Percentiles rank a stretch among this genome's conserved stretches.
Conservation (phyloP, 2,797 vertebrate genomes). For the Oreochromis mossambicus region DNA sequence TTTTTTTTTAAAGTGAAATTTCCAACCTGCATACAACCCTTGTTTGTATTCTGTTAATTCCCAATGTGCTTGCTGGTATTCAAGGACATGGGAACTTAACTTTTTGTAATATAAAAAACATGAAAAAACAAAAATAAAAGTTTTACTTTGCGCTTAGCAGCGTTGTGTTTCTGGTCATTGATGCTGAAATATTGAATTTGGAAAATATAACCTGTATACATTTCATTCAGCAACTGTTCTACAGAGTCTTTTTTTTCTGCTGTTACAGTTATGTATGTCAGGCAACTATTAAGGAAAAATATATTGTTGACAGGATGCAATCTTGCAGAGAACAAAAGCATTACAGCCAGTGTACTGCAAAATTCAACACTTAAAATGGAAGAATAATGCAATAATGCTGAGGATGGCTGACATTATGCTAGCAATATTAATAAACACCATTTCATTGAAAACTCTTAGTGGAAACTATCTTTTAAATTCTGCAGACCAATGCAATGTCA, state of each 20-base stretch:
- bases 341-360: not conserved
- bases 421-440: not conserved
- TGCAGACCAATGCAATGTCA: not conserved
- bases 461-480: not conserved
- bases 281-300: not conserved
- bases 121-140: not conserved
- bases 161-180: not conserved
- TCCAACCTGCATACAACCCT: not conserved
- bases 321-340: not conserved
- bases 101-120: not conserved
- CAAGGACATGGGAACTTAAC: conserved; percentile 11
- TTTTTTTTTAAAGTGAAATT: not conserved
- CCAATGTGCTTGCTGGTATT: conserved; percentile 32
- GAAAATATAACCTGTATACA: not conserved
- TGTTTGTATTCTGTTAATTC: not conserved
- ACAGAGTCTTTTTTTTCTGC: accelerated
- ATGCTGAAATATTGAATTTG: not conserved
- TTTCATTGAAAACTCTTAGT: not conserved
- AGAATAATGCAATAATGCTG: not conserved
- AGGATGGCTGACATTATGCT: not conserved
- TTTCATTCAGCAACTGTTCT: not conserved
- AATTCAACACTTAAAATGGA: not conserved
- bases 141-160: not conserved
- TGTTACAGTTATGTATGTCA: not conserved
- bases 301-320: not conserved